These are phyloP conservation scores for Drosophila tropicalis DNA, from an alignment of 1,140 invertebrate species.

Conservation along the genomic window DNA sequence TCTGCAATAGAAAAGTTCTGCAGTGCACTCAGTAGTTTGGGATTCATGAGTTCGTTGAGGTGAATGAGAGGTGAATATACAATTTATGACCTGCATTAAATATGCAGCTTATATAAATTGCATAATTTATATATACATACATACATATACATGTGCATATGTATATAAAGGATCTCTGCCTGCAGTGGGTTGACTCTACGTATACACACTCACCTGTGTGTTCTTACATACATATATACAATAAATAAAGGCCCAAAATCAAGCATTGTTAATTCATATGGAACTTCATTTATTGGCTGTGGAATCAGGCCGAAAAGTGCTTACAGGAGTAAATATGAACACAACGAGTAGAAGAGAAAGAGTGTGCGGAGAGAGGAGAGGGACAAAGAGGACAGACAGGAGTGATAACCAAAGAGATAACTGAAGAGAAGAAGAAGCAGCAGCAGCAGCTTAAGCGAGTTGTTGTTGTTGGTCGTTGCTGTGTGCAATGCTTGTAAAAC, in stretches of 20 bases:
- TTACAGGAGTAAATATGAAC: conserved; percentile 60
- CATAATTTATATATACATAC: conserved; percentile 59
- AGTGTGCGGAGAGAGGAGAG: conserved; percentile 17
- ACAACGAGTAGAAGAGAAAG: conserved; percentile 5
- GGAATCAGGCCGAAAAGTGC: conserved; percentile 42
- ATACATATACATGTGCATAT: too few relatives aligned
- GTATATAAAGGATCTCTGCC: conserved; percentile 1
- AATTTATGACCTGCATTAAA: conserved; percentile 75
- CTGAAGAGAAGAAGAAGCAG: conserved; percentile 47
- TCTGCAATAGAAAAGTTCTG: not conserved
- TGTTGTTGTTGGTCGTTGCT: conserved; percentile 27
- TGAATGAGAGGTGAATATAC: conserved; percentile 26
- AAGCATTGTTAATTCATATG: conserved; percentile 67
- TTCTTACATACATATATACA: not conserved
- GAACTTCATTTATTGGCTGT: conserved; percentile 40
- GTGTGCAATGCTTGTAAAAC: conserved; percentile 66
- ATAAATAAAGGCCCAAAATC: conserved; percentile 56
- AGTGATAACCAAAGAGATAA: conserved; percentile 35
- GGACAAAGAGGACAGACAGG: not conserved
- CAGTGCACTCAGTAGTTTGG: not conserved
- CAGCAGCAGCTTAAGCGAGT: conserved; percentile 26
- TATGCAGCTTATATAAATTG: conserved; percentile 76
- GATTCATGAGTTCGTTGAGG: not conserved
- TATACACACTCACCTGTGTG: not conserved
- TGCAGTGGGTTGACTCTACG: conserved; percentile 3